These are phyloP conservation scores for Globia sparganii DNA, from an alignment of 2,888 invertebrate genomes.

Conservation along the genomic window DNA sequence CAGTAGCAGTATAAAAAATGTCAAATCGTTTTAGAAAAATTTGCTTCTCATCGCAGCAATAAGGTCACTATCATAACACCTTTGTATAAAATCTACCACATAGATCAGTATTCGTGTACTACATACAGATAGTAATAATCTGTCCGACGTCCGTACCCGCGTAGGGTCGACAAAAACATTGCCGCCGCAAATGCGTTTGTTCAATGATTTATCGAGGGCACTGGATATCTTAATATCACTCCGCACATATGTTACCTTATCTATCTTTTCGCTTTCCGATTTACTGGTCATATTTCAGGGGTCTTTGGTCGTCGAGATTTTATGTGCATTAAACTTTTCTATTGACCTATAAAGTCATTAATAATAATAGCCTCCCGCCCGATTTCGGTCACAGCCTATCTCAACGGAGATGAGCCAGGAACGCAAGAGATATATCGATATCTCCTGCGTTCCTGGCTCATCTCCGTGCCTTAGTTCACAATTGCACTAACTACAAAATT, in stretches of 20 bases:
- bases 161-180: constrained; percentile 61
- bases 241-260: constrained; percentile 54
- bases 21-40: neutral
- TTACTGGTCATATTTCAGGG: constrained; percentile 10
- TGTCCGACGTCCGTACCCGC: constrained; percentile 23
- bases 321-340: neutral
- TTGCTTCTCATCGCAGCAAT: neutral
- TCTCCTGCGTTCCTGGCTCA: no score
- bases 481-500: no score
- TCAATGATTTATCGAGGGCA: constrained; percentile 56
- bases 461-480: no score
- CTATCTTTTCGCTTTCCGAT: constrained; percentile 18
- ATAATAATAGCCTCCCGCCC: no score
- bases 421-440: no score
- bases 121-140: constrained; percentile 45
- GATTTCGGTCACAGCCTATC: no score
- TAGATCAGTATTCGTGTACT: constrained; percentile 30
- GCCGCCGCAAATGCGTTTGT: constrained; percentile 60
- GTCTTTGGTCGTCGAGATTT: neutral
- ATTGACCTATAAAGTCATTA: neutral
- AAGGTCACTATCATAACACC: neutral
- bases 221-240: constrained; percentile 61
- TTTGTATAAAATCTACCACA: neutral
- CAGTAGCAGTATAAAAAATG: neutral
- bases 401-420: no score